Evolutionary conservation across 1,140 invertebrate species (phyloP), one percentile per base, ranked within the genome.

Genomic region (Phortica variegata): DNA sequence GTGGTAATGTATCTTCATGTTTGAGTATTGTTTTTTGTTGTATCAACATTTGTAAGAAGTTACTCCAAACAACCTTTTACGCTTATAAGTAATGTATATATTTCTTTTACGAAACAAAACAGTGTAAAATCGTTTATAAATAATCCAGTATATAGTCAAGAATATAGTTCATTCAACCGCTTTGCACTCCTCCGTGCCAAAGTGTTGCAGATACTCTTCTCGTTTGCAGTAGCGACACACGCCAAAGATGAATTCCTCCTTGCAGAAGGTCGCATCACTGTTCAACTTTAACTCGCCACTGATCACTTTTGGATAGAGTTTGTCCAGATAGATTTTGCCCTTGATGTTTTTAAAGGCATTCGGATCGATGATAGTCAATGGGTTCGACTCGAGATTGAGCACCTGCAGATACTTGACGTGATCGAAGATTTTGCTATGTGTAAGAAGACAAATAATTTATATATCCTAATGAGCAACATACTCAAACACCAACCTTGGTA

Each of bases 211-310:
- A 31, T 60, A 68, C 38, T 68, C 63, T 19, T 58, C 60, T 2
- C 65, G 57, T 0, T 63, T 58, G 40, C 63, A 68, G 32, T 68
- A 68, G 37, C 57, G 56, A 46, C 63, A 68, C 12, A 69, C 65
- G 4, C 63, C 65, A 15, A 55, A 60, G 29, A 51, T 53, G 21
- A 32, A 69, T 21, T 68, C 65, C 60, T 68, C 63, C 49, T 63
- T 54, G 13, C 63, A 68, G 45, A 68, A 49, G 4, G 63, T 68
- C 6, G 63, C 63, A 49, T 68, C 63, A 1, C 57, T 69, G 23
- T 54, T 43, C 1, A 44, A 43, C 3, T 51, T 51, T 65, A 65
- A 69, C 33, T 63, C 60, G 2, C 57, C 52, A 20, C 23, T 52
- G 2, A 32, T 32, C 0, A 49, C 29, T 2, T 46, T 32, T 29